Evolutionary conservation across 2,797 vertebrate species (phyloP), one percentile per base, ranked within the genome.

Genomic region (Sarcoramphus papa): DNA sequence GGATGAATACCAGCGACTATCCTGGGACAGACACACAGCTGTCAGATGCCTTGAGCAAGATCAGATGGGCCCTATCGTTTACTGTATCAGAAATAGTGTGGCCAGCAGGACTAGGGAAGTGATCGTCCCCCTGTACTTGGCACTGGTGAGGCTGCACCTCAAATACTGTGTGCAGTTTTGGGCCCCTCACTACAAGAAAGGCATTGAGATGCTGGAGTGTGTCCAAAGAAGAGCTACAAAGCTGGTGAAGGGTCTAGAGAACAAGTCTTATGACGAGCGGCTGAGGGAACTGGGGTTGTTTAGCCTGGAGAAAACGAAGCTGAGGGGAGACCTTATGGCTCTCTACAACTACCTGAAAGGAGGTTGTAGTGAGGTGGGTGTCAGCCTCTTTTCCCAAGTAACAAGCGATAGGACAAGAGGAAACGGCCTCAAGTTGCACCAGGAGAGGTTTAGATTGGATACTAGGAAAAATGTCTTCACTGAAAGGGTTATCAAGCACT

Each of bases 361-460:
- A 7, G 70, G 17, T 6, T 11, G 30, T 56, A 27, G 50, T 0
- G 1, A 73, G 37, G 69, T 56, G 23, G 37, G 12, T 0, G 6
- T 9, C 2, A 6, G 22, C 19, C 51, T 72, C 30, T 73, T 73
- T 5, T 69, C 27, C n/a, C 14, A 22, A 16, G 48, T 69, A 30
- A 30, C n/a, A 22, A 22, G 35, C 1, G 17, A 9, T 15, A 40
- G 5, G 7, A 62, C 5, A 6, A 76, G 57, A 76, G 35, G 28
- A 62, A 33, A 60, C 7, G 17, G 43, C 43, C n/a, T 48, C 56
- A 37, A 15, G 45, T 76, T 48, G 56, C 2, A 1, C 2, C 45
- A 48, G 22, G 27, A 21, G n/a, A 76, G 3, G 28, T 62, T 48
- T 48, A 50, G 16, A 17, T 25, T 62, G 16, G 15, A 24, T 40